Evolutionary conservation across 2,888 invertebrate species (phyloP).

Genomic region (Thysanoteuthis rhombus): DNA sequence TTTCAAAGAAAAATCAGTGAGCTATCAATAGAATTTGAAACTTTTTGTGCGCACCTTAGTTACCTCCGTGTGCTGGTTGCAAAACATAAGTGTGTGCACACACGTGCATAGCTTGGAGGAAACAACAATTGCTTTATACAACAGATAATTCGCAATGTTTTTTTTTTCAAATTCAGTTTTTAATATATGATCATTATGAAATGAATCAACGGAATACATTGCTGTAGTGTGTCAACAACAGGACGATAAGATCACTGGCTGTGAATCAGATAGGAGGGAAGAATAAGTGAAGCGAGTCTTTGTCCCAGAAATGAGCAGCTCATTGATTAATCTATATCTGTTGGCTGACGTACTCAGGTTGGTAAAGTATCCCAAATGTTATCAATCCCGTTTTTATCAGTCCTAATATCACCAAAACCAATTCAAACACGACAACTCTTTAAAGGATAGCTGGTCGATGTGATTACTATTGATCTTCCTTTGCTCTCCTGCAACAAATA

Average conservation of each 20-base stretch:
- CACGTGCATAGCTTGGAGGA: no score
- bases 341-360: background rate
- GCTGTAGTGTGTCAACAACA: background rate
- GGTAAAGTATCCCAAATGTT: background rate
- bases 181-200: background rate
- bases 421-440: background rate
- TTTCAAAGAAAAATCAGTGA: no score
- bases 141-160: no score
- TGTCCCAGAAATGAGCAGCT: background rate
- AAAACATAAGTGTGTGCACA: no score
- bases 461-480: background rate
- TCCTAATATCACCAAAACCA: background rate
- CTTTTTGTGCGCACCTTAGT: no score
- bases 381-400: background rate
- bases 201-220: background rate
- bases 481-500: no score
- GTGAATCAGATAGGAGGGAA: background rate
- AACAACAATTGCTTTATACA: no score
- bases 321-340: background rate
- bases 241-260: background rate
- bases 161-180: background rate
- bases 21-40: no score
- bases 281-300: background rate
- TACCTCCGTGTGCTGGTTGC: no score
- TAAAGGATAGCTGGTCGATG: background rate